Conservation (phyloP, 1,140 invertebrate genomes). For the Zaprionus ornatus region DNA sequence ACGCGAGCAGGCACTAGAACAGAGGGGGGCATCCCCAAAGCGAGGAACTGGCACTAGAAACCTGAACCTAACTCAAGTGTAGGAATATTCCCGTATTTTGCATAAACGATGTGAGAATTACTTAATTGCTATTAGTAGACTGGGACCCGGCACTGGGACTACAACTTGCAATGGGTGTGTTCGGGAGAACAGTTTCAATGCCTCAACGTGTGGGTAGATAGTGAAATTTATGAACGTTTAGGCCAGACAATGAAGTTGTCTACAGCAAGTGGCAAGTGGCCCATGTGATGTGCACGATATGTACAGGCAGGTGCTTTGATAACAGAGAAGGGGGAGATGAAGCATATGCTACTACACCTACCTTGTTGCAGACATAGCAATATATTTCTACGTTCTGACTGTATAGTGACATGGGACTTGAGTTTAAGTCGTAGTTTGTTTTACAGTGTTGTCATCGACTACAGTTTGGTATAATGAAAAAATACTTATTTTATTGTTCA, state of each 20-base stretch:
- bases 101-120: conserved; percentile 83
- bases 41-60: conserved; percentile 5
- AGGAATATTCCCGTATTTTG: conserved; percentile 67
- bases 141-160: background rate
- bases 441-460: background rate
- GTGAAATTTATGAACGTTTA: conserved; percentile 67
- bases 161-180: conserved; percentile 34
- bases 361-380: background rate
- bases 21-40: background rate
- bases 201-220: conserved; percentile 40
- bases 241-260: conserved; percentile 75
- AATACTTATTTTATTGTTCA: too few relatives aligned
- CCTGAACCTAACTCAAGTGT: conserved; percentile 12
- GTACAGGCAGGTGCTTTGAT: conserved; percentile 22
- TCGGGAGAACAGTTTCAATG: conserved; percentile 31
- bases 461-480: too few relatives aligned
- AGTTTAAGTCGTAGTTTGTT: background rate
- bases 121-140: conserved; percentile 67
- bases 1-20: conserved; percentile 73
- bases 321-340: background rate
- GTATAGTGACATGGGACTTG: background rate
- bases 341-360: background rate
- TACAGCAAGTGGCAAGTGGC: conserved; percentile 44
- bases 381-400: background rate
- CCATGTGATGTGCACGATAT: conserved; percentile 6